Conservation (phyloP, 2,888 invertebrate genomes). For the Drosophila peninsularis region DNA sequence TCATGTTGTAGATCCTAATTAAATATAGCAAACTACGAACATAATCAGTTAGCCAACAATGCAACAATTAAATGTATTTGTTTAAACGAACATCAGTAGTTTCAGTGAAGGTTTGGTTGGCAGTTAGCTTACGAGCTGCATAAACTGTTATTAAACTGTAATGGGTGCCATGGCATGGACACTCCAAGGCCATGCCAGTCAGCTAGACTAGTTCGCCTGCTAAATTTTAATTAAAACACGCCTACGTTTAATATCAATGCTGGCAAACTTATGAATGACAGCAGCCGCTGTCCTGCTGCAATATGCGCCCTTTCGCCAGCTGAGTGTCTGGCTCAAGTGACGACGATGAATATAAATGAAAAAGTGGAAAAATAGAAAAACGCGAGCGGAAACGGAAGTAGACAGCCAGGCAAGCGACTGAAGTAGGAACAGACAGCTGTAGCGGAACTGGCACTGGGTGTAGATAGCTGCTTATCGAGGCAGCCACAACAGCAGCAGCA, state of each 20-base stretch:
- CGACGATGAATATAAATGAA: constrained; percentile 4
- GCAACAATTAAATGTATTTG: too few species aligned
- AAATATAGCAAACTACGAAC: background rate
- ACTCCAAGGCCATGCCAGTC: constrained; percentile 18
- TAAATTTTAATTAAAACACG: constrained; percentile 73
- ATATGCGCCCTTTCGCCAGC: constrained; percentile 35
- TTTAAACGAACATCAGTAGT: too few species aligned
- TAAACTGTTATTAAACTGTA: background rate
- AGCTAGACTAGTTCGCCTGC: constrained; percentile 10
- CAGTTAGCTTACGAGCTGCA: background rate
- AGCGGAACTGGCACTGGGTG: background rate
- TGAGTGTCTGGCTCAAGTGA: constrained; percentile 53
- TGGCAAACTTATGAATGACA: constrained; percentile 56
- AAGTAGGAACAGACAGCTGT: constrained; percentile 16
- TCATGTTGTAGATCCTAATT: background rate
- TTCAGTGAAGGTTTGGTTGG: background rate
- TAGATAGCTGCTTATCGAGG: constrained; percentile 57
- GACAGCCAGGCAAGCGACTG: constrained; percentile 49
- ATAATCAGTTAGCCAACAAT: too few species aligned
- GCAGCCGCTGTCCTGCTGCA: constrained; percentile 13
- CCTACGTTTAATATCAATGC: constrained; percentile 41
- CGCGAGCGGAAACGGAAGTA: constrained; percentile 63
- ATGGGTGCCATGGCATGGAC: background rate
- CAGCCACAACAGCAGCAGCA: constrained; percentile 22
- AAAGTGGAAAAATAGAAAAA: constrained; percentile 13